phyloP scores from a whole-genome alignment of 2,797 vertebrate genomes.

The Chloroceryle inda region DNA sequence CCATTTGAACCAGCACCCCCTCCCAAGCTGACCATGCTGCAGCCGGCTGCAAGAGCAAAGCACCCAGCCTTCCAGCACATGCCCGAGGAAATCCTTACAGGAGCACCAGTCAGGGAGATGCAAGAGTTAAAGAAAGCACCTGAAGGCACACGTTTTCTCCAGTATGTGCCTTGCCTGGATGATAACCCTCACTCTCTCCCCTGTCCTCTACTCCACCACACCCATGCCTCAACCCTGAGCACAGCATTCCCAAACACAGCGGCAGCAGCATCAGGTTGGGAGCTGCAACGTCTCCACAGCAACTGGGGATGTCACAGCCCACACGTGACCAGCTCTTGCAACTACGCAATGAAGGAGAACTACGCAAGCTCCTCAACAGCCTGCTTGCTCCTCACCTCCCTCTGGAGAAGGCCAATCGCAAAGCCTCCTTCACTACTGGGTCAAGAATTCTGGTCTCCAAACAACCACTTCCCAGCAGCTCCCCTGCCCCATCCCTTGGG shows the following conservation, averaged over 20 bases:
- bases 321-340: not conserved
- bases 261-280: not conserved
- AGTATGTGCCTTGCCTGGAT: not conserved
- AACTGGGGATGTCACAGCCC: not conserved
- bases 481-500: not conserved
- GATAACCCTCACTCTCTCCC: not conserved
- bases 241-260: not conserved
- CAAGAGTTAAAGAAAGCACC: not conserved
- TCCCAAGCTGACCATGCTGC: not conserved
- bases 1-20: not conserved
- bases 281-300: constrained; percentile 1
- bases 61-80: not conserved
- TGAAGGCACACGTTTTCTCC: not conserved
- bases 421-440: not conserved
- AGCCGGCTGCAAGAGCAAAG: not conserved
- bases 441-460: not conserved
- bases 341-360: not conserved
- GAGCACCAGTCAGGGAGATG: not conserved
- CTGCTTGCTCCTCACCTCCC: not conserved
- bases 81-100: not conserved
- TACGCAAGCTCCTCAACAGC: not conserved
- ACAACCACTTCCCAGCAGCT: not conserved
- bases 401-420: not conserved
- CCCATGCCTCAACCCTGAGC: not conserved
- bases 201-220: not conserved